Conservation (phyloP, 2,797 vertebrate genomes). For the Ataeniobius toweri region DNA sequence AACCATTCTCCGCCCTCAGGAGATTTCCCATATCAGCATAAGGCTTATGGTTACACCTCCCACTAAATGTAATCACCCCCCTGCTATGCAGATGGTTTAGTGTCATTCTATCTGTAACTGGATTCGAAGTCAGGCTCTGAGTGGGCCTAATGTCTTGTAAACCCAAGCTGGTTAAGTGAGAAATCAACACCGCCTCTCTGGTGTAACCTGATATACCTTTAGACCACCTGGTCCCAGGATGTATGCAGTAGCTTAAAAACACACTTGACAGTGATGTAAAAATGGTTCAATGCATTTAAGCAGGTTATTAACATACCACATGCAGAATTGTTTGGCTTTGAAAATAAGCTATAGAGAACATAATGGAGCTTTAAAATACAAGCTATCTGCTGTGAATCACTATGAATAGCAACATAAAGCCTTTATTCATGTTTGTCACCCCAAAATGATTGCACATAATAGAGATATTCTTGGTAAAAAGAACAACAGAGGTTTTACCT, state of each 20-base stretch:
- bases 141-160: conserved; percentile 73
- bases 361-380: conserved; percentile 12
- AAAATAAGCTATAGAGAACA: conserved; percentile 5
- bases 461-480: conserved; percentile 31
- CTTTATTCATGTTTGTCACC: background rate
- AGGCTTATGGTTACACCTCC: conserved; percentile 61
- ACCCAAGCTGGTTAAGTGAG: conserved; percentile 72
- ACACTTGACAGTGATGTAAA: conserved; percentile 32
- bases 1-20: conserved; percentile 43
- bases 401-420: background rate
- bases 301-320: background rate
- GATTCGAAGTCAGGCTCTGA: conserved; percentile 64
- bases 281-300: conserved; percentile 13
- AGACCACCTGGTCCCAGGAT: conserved; percentile 65
- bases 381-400: conserved; percentile 5
- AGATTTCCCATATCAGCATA: conserved; percentile 60
- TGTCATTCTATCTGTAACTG: conserved; percentile 78
- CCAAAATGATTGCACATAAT: background rate
- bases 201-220: conserved; percentile 67
- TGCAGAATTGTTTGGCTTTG: conserved; percentile 15
- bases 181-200: conserved; percentile 64
- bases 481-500: conserved; percentile 26
- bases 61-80: conserved; percentile 56
- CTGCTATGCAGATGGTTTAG: conserved; percentile 75
- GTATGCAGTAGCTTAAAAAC: conserved; percentile 41